Evolutionary conservation across 2,113 vertebrate genomes (phyloP).

Genomic region (Mesembrinibis cayennensis): DNA sequence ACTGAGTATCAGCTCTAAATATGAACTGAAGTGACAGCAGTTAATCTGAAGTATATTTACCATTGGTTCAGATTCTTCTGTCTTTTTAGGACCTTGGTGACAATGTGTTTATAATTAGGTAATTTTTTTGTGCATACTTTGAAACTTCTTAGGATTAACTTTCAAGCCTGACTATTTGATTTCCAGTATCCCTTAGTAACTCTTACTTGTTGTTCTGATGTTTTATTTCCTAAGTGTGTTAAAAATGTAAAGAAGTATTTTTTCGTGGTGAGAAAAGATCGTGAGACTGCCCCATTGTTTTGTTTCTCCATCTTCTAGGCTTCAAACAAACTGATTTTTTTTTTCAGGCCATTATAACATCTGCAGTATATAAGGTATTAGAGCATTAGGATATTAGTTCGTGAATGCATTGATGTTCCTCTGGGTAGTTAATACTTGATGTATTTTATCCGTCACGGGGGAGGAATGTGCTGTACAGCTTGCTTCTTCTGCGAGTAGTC

Average conservation of each 20-base stretch:
- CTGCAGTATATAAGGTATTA: neutral
- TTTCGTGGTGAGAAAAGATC: neutral
- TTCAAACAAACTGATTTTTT: neutral
- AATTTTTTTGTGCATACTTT: neutral
- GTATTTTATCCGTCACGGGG: neutral
- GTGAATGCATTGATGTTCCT: neutral
- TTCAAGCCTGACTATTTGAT: neutral
- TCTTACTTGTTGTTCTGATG: neutral
- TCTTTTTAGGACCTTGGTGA: neutral
- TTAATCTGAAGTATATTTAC: neutral
- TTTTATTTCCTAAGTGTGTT: neutral
- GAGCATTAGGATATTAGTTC: neutral
- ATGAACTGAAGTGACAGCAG: neutral
- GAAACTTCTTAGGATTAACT: neutral
- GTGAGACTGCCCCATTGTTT: neutral
- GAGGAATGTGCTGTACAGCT: constrained; percentile 15
- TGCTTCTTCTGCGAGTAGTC: neutral
- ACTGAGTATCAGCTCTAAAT: neutral
- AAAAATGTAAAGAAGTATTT: neutral
- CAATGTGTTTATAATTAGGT: neutral
- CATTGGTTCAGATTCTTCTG: neutral
- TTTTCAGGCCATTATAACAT: neutral
- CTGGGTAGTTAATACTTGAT: constrained; percentile 18
- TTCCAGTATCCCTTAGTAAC: neutral
- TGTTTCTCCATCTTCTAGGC: neutral